Conservation (phyloP, 2,113 vertebrate species). For the Anolis sagrei region DNA sequence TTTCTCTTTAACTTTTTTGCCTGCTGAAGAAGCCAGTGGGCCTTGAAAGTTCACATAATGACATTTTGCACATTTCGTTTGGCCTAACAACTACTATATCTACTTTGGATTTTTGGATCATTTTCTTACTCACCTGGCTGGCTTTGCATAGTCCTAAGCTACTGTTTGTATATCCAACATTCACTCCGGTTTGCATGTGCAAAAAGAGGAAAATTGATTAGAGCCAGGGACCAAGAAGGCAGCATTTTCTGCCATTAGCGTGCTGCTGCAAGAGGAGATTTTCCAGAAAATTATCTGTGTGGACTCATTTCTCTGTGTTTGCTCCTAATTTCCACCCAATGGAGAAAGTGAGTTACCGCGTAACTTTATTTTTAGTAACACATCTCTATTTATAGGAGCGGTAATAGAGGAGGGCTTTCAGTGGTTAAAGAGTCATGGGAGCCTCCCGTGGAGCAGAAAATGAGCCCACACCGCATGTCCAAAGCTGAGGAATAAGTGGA, state of each 20-base stretch:
- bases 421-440: not conserved
- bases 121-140: too few relatives aligned
- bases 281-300: not conserved
- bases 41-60: too few relatives aligned
- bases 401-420: not conserved
- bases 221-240: not conserved
- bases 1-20: too few relatives aligned
- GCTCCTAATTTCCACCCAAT: not conserved
- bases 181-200: not conserved
- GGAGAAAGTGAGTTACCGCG: not conserved
- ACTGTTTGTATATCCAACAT: not conserved
- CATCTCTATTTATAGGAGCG: constrained; percentile 17
- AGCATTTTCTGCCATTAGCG: not conserved
- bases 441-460: not conserved
- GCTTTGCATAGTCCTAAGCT: too few relatives aligned
- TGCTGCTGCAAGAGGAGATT: not conserved
- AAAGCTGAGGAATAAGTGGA: not conserved
- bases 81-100: too few relatives aligned
- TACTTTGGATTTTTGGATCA: too few relatives aligned
- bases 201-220: not conserved
- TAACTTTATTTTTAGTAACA: constrained; percentile 7
- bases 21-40: too few relatives aligned
- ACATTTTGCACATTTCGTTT: too few relatives aligned
- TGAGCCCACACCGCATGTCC: too few relatives aligned
- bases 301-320: not conserved